Base-by-base conservation (phyloP, 2,797 vertebrate species). In the Capromys pilorides region DNA sequence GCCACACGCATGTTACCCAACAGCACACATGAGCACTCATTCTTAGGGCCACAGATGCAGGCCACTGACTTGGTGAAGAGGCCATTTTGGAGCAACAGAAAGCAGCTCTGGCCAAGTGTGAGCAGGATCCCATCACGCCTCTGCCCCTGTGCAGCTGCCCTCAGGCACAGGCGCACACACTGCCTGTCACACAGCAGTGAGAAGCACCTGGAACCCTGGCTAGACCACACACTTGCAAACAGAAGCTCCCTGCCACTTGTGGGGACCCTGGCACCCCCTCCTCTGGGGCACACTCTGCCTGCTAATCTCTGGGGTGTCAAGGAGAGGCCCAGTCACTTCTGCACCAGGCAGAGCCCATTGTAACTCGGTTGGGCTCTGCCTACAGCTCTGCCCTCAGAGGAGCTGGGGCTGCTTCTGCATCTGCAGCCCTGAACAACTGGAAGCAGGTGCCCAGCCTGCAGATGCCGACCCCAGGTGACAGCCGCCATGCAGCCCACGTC, bases 351-450 rank as follows among this genome's bases (percentile, higher is more conserved):
- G 33, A 93, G 64, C n/a, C 57, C 87, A 26, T 69, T 75, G 69
- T 84, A 82, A 83, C 49, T 86, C 89, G 92, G 78, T 93, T 90
- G 90, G 77, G 71, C 11, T 88, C 79, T 81, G 39, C 54, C 54
- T 67, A 31, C 41, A 79, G n/a, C 90, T 91, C 57, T 13, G 28
- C 24, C 54, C 26, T 86, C 62, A 91, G 80, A 88, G 80, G n/a
- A 80, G 36, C 54, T 36, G 16, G 45, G 11, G 51, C 31, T 16
- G 7, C 4, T 2, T 45, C 81, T 95, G 81, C 36, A 91, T 83
- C 86, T 66, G 87, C 59, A n/a, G n/a, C 21, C 41, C 51, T 57
- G 41, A 75, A 93, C 41, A 77, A 78, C 41, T 36, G 59, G 57
- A 86, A 78, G 36, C 5, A 19, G 71, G 36, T 67, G 59, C 69